phyloP scores from a whole-genome alignment of 2,888 invertebrate genomes.

The Trimorus sp. region DNA sequence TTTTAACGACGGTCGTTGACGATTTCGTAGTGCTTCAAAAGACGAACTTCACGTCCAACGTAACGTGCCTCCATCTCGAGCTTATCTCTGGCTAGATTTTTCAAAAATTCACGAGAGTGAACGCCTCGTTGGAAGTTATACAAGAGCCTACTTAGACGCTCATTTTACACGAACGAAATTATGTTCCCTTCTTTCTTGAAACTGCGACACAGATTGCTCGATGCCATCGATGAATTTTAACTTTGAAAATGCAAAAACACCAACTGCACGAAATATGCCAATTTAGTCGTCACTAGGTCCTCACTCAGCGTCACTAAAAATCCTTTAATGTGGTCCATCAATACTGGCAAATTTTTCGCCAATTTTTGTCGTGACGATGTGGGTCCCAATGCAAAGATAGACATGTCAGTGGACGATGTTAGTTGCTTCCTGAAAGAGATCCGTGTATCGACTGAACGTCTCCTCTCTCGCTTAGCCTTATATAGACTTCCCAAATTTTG shows the following conservation, averaged over 20 bases:
- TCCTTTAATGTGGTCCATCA: background rate
- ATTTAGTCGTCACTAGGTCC: background rate
- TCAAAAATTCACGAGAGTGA: conserved; percentile 59
- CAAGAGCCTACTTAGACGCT: conserved; percentile 64
- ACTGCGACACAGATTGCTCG: background rate
- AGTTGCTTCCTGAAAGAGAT: conserved; percentile 72
- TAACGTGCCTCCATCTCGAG: conserved; percentile 41
- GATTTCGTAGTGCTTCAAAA: conserved; percentile 54
- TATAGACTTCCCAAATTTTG: conserved; percentile 85
- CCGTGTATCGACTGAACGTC: conserved; percentile 76
- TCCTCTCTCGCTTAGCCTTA: conserved; percentile 81
- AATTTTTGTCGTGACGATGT: conserved; percentile 38
- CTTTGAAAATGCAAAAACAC: background rate
- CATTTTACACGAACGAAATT: conserved; percentile 60
- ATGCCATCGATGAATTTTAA: background rate
- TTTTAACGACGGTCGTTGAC: conserved; percentile 59
- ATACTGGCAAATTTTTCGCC: conserved; percentile 13
- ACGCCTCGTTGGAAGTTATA: conserved; percentile 59
- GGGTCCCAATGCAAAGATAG: background rate
- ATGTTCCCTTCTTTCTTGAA: conserved; percentile 9
- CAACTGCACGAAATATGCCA: conserved; percentile 5
- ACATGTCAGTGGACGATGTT: no score
- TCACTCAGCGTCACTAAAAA: conserved; percentile 27
- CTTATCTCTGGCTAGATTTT: conserved; percentile 58
- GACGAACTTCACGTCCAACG: conserved; percentile 51